phyloP scores from a whole-genome alignment of 2,888 invertebrate species.

The Cantharis rufa region DNA sequence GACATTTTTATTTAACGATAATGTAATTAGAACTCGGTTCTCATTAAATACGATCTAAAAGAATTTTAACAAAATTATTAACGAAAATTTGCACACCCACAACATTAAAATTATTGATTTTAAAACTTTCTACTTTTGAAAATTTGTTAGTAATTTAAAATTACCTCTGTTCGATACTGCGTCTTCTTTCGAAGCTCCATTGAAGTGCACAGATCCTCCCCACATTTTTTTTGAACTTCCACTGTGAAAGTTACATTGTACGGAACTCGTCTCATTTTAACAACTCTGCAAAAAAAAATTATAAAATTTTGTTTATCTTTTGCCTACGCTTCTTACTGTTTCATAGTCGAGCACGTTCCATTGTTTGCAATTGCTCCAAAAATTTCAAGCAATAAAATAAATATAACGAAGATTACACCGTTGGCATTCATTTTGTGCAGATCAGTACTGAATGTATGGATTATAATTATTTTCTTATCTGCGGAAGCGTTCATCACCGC shows the following conservation, averaged over 20 bases:
- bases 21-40: background rate
- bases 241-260: background rate
- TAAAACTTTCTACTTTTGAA: too few relatives aligned
- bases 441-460: background rate
- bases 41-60: background rate
- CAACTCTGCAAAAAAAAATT: background rate
- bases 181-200: background rate
- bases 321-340: background rate
- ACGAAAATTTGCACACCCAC: background rate
- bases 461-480: background rate
- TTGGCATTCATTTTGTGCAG: background rate
- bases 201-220: background rate
- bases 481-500: background rate
- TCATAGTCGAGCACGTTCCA: background rate
- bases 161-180: conserved; percentile 6
- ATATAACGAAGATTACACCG: background rate
- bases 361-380: background rate
- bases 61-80: background rate
- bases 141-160: background rate
- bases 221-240: background rate
- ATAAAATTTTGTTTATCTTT: background rate
- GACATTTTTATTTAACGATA: background rate
- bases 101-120: background rate
- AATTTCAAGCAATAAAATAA: background rate
- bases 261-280: conserved; percentile 1